phyloP scores from a whole-genome alignment of 2,797 vertebrate genomes.

The Parambassis ranga region DNA sequence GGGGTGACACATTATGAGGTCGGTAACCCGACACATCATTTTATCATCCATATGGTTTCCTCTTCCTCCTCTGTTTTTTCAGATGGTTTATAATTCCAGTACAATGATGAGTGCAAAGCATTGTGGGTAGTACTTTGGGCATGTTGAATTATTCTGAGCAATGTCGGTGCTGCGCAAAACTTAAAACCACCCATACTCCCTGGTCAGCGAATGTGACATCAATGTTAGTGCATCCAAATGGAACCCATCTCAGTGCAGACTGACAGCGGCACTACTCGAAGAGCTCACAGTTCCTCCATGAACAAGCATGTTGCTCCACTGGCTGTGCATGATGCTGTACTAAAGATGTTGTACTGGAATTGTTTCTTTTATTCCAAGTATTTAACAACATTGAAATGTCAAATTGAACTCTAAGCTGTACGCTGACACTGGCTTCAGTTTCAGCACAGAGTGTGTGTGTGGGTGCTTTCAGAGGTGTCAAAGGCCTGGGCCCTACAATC shows the following conservation, averaged over 20 bases:
- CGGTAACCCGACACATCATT: slow-evolving; percentile 22
- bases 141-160: slow-evolving; percentile 26
- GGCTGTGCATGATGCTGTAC: slow-evolving; percentile 77
- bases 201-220: background rate
- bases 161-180: no score
- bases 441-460: slow-evolving; percentile 52
- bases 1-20: slow-evolving; percentile 22
- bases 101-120: slow-evolving; percentile 66
- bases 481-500: slow-evolving; percentile 68
- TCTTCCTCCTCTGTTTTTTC: slow-evolving; percentile 12
- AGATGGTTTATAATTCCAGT: slow-evolving; percentile 72
- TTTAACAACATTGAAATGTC: slow-evolving; percentile 80
- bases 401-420: slow-evolving; percentile 64
- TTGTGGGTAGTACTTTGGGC: slow-evolving; percentile 53
- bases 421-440: slow-evolving; percentile 55
- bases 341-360: slow-evolving; percentile 77
- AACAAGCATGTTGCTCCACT: slow-evolving; percentile 72
- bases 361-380: slow-evolving; percentile 38
- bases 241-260: slow-evolving; percentile 17
- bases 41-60: slow-evolving; percentile 1
- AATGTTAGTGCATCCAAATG: slow-evolving; percentile 10
- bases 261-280: slow-evolving; percentile 10
- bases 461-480: slow-evolving; percentile 74
- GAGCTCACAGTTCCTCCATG: slow-evolving; percentile 37
- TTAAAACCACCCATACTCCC: slow-evolving; percentile 3